Conservation (phyloP, 2,888 invertebrate species). For the Drosophila formosana region DNA sequence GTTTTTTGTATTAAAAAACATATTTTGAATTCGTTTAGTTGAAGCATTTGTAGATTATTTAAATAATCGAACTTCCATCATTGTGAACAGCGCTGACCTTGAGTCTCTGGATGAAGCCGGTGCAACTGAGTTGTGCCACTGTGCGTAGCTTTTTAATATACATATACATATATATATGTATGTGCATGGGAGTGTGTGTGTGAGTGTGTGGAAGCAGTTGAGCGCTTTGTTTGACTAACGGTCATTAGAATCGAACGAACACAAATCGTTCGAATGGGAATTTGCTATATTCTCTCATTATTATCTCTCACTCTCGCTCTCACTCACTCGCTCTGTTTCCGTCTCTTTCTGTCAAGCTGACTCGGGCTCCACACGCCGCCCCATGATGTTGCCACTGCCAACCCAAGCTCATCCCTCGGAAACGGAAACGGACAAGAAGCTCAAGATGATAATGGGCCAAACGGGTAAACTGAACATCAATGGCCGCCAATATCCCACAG, state of each 20-base stretch:
- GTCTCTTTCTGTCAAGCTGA: constrained; percentile 63
- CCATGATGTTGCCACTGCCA: constrained; percentile 87
- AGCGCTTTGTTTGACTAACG: constrained; percentile 41
- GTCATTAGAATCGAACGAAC: constrained; percentile 31
- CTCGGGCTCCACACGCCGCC: constrained; percentile 86
- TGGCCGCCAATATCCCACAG: constrained; percentile 91
- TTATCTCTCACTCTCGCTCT: too few species aligned
- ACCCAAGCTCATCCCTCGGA: constrained; percentile 88
- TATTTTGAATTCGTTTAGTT: background rate
- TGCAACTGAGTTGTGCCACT: constrained; percentile 24
- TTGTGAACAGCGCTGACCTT: constrained; percentile 20
- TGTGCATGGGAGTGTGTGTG: too few species aligned
- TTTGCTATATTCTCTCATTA: constrained; percentile 22
- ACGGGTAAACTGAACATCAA: constrained; percentile 95
- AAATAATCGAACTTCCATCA: background rate
- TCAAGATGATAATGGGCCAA: constrained; percentile 96
- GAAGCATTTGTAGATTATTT: background rate
- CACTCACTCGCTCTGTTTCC: constrained; percentile 9
- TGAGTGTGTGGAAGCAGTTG: constrained; percentile 3
- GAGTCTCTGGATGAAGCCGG: background rate
- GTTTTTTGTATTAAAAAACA: too few species aligned
- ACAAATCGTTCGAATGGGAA: constrained; percentile 20
- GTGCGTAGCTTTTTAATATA: constrained; percentile 11
- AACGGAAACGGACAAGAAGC: constrained; percentile 92
- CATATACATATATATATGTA: constrained; percentile 11